Base-by-base conservation (phyloP, 2,797 vertebrate species). In the Sebastes oblongus region DNA sequence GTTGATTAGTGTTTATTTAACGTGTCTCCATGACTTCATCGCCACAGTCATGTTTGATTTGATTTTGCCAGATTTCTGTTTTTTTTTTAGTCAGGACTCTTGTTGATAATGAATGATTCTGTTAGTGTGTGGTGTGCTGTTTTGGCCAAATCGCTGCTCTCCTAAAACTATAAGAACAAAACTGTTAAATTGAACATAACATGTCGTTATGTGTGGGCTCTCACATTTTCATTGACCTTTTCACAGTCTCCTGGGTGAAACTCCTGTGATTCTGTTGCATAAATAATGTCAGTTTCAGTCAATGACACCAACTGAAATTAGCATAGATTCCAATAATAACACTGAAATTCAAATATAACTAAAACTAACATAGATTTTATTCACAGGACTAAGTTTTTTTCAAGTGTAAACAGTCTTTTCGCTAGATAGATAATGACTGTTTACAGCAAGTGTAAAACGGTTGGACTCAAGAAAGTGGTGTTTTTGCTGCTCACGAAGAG, bases 361-460 rank as follows among this genome's bases (percentile, higher is more conserved):
- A 5, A 70, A 58, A 8, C 7, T 3, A 25, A 20, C 18, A 25
- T 10, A 24, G 30, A 68, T 36, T 36, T 27, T 25, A 58, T 58
- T 70, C 54, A 69, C 67, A 25, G 2, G n/a, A 39, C 54, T 13
- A 58, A 39, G 22, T 59, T 27, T 27, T 67, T 58, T 27, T 67
- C 46, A 18, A 50, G 25, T 61, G 32, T 70, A 75, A 78, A 79
- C 75, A 34, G 24, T 72, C 52, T 58, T 72, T 32, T 32, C 24
- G 34, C 54, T 25, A 69, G 46, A 82, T 68, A 52, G 46, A 20
- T 52, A 82, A 86, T 76, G 11, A 72, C 14, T 67, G 72, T 86
- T 86, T 82, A 79, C 72, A 80, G 68, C 54, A 29, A 82, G 58
- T 68, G 62, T 65, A 18, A 74, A 78, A 71, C n/a, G 29, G 54